These are phyloP conservation scores for Leontocebus nigricollis DNA, from an alignment of 2,797 vertebrate genomes.

Conservation along the genomic window DNA sequence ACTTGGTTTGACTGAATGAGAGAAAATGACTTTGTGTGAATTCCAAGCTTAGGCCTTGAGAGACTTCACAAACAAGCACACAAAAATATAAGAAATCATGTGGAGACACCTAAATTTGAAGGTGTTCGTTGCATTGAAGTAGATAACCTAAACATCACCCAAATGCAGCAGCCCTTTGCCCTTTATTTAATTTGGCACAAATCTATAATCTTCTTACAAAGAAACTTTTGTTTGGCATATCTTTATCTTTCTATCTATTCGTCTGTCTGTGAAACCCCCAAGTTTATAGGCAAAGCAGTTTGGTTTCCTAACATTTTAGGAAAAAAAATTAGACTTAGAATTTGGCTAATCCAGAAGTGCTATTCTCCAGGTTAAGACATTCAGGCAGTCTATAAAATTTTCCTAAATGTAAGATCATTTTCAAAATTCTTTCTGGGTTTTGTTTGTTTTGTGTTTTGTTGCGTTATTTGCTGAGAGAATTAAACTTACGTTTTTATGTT, in stretches of 20 bases:
- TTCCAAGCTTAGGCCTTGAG: neutral
- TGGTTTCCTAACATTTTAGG: conserved; percentile 32
- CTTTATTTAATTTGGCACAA: conserved; percentile 12
- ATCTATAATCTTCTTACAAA: neutral
- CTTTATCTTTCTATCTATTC: no score
- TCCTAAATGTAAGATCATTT: conserved; percentile 44
- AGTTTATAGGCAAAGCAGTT: conserved; percentile 4
- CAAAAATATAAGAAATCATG: neutral
- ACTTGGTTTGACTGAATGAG: neutral
- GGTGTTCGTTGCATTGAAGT: neutral
- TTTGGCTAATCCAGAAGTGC: conserved; percentile 30
- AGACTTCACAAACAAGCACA: neutral
- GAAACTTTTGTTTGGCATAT: neutral
- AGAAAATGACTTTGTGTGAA: neutral
- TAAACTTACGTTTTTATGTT: conserved; percentile 59
- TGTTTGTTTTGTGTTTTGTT: conserved; percentile 23
- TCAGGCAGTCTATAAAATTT: conserved; percentile 54
- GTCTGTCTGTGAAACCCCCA: neutral
- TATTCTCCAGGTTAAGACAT: conserved; percentile 40
- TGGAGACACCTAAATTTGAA: neutral
- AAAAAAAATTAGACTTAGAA: conserved; percentile 23
- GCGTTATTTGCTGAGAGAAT: conserved; percentile 72
- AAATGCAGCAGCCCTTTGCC: neutral
- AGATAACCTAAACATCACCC: neutral
- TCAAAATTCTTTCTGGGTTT: conserved; percentile 51